Base-by-base conservation (phyloP, 64 coral and sea anemone species). In the Stichodactyla helianthus region DNA sequence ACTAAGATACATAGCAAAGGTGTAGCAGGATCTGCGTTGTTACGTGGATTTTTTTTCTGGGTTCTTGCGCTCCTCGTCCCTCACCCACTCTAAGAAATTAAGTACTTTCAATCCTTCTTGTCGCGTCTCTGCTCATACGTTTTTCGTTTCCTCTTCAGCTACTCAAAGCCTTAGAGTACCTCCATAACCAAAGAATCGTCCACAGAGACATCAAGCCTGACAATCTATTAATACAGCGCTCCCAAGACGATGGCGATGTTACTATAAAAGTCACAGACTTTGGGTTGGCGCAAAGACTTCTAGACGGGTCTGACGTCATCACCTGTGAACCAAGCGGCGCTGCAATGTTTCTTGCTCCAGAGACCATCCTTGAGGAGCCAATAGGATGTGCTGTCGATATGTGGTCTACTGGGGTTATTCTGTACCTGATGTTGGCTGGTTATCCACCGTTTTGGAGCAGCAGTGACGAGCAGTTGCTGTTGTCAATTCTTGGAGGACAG, bases 381-480 rank as follows among this genome's bases (percentile, higher is more conserved):
- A 88, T 96, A 60, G 94, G 94, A 28, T 77, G 91, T 7, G 84
- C 94, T 14, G 94, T 96, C 50, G 94, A 96, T 76, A 90, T 96
- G 17, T 96, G 94, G 94, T 78, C 94, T 4, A 71, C 77, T n/a
- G 94, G 94, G 11, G 91, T 96, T 2, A 83, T 96, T 19, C 44
- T 96, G 0, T 87, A 96, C 52, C 55, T 96, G 2, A n/a, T 96
- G 19, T 82, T 96, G 58, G 91, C 81, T 10, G 94, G 94, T 5
- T 96, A 96, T 88, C 94, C 94, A 19, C 94, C 94, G 35, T 96
- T 96, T 82, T 96, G 94, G 94, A 80, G 91, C 67, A 87, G 91
- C 54, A 87, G 82, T 60, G 88, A 62, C 54, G 94, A 96, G 27
- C 88, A 85, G 58, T 89, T 96, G 94, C 60, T 96, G 25, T 68